Evolutionary conservation across 2,888 invertebrate species (phyloP), one percentile per base, ranked within the genome.

Genomic region (Apotomis capreana): DNA sequence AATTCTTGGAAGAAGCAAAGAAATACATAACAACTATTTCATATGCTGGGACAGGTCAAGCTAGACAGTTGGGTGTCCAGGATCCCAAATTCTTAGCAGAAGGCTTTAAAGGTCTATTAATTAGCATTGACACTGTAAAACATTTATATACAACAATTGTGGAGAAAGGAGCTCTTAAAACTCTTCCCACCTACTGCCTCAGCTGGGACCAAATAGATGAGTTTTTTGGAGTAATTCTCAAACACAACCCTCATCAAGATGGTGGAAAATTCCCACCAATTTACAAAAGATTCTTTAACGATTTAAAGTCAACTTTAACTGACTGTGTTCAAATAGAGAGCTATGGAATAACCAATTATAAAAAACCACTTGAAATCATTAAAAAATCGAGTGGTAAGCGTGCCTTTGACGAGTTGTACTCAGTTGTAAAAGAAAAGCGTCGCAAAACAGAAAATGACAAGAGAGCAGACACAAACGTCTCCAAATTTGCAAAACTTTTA

Each of bases 181-280:
- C 40, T 10, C 51, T 65, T 46, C 37, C 55, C 57, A 36, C 36
- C 9, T 26, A 65, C 57, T 6, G 26, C 5, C 65, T 65, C 36
- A 65, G 65, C 46, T 57, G 65, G 55, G 65, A 65, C 26, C 65
- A 65, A 26, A 65, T 65, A 12, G 65, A 65, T 36, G 65, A 65
- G 9, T 57, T 65, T 5, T 46, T 65, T 46, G 65, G 55, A 36
- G 26, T 65, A 1, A 36, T 65, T 65, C 65, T 55, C 26, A 65
- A 65, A 36, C 54, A 44, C 5, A 57, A 65, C 46, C 46, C 46
- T n/a, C 46, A n/a, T 26, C 26, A 65, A 36, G 55, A 26, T 46
- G 65, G 55, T 26, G 55, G 46, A 12, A 46, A 57, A 36, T 65
- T 65, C 36, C n/a, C 44, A 36, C 9, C 55, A 46, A 65, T 65